These are phyloP conservation scores for Palythoa caribaeorum DNA, from an alignment of 92 coral and sea anemone genomes.

Conservation along the genomic window DNA sequence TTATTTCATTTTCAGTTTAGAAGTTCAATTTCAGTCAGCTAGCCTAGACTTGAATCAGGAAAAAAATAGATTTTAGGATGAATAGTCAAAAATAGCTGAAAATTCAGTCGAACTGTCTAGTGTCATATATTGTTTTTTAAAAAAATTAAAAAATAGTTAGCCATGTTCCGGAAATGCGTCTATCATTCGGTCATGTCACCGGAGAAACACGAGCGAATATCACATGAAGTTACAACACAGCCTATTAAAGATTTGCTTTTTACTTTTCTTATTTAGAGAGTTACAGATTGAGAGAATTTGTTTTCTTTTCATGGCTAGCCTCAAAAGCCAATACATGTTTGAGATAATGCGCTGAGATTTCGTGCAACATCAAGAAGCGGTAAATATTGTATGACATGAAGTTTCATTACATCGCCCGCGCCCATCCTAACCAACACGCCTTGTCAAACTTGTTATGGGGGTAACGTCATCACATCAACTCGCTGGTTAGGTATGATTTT, in stretches of 20 bases:
- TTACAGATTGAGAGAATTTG: neutral
- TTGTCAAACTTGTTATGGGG: conserved; percentile 13
- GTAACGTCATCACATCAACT: conserved; percentile 37
- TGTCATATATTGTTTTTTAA: neutral
- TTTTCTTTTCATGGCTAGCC: neutral
- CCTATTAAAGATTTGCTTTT: neutral
- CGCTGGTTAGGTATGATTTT: conserved; percentile 8
- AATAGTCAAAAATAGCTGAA: neutral
- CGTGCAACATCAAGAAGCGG: neutral
- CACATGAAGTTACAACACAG: neutral
- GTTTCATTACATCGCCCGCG: conserved; percentile 7
- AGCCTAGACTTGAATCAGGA: neutral
- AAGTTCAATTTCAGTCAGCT: neutral
- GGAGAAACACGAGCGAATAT: conserved; percentile 25
- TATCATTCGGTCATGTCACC: conserved; percentile 45
- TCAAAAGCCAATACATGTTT: neutral
- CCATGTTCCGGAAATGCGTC: conserved; percentile 48
- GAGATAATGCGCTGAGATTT: neutral
- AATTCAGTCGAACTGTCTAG: neutral
- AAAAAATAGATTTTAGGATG: neutral
- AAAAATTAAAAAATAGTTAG: neutral
- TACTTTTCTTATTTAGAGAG: neutral
- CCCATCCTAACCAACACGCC: conserved; percentile 41
- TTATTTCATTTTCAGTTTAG: neutral
- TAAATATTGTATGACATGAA: neutral